Conservation (phyloP, 2,113 vertebrate species). For the Dromas ardeola region DNA sequence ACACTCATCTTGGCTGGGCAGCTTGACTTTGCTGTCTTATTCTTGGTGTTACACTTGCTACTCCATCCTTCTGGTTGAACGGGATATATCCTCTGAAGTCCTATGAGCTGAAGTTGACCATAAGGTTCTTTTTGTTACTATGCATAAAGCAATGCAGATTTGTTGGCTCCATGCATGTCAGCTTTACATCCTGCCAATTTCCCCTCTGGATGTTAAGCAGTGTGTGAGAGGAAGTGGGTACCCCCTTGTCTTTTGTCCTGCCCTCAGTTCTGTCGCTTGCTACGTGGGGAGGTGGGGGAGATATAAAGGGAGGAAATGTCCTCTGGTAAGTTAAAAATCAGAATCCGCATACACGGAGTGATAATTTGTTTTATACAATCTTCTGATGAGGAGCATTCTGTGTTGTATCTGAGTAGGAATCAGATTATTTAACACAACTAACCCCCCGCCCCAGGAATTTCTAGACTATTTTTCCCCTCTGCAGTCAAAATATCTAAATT, state of each 20-base stretch:
- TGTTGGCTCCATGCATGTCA: background rate
- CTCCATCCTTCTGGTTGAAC: background rate
- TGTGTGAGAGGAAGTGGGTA: background rate
- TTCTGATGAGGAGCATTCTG: background rate
- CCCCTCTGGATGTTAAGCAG: background rate
- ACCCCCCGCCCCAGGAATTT: background rate
- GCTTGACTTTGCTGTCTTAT: background rate
- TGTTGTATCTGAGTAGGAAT: background rate
- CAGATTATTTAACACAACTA: background rate
- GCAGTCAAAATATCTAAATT: background rate
- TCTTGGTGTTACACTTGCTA: background rate
- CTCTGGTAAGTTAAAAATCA: background rate
- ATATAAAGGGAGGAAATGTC: background rate
- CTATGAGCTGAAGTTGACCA: background rate
- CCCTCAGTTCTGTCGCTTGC: background rate
- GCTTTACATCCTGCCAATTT: background rate
- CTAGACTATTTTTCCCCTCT: background rate
- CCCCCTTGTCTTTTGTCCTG: background rate
- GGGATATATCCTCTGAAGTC: background rate
- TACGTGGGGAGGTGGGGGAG: accelerated
- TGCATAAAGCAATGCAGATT: background rate
- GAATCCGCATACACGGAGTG: background rate
- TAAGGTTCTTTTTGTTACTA: background rate
- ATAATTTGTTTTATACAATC: background rate
- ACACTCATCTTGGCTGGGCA: background rate